Evolutionary conservation across 2,888 invertebrate species (phyloP), one percentile per base, ranked within the genome.

Genomic region (Meloe dianella): DNA sequence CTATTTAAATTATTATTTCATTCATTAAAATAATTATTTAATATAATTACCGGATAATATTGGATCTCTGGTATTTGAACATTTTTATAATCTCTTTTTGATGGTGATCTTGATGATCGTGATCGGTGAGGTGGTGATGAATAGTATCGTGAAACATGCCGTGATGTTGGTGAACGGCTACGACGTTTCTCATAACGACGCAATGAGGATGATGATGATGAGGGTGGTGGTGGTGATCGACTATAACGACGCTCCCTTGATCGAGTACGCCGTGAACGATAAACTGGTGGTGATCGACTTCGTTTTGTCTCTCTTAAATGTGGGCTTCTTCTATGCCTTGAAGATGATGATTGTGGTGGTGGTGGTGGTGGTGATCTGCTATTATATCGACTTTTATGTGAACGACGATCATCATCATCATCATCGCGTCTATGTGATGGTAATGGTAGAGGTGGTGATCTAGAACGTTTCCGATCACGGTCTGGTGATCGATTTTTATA

Each of bases 101-200:
- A 12, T 38, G 38, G 38, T 38, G 38, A 38, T 38, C 38, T 3
- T n/a, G n/a, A n/a, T 14, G 38, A 38, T n/a, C 38, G 38, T 38
- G 38, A 38, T 38, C 38, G 38, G n/a, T 38, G 38, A 17, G 6
- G 38, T 4, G 1, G 38, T 7, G 38, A n/a, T 38, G 38, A 38
- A 17, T 32, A 32, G 6, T 32, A 32, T 14, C 38, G 14, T 4
- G 38, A 14, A 1, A 14, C 0, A 38, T 29, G 24, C 20, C 64
- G n/a, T 8, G 57, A 24, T n/a, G n/a, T n/a, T 12, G 64, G 63
- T 2, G 63, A 63, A 4, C 62, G 56, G 38, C 62, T 62, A n/a
- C n/a, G n/a, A 12, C 61, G 47, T 14, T 51, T 24, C 2, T 17
- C 47, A 24, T 41, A 47, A 10, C 51, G 57, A 8, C 32, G n/a